These are phyloP conservation scores for Podiceps cristatus DNA, from an alignment of 2,113 vertebrate species.

Conservation along the genomic window DNA sequence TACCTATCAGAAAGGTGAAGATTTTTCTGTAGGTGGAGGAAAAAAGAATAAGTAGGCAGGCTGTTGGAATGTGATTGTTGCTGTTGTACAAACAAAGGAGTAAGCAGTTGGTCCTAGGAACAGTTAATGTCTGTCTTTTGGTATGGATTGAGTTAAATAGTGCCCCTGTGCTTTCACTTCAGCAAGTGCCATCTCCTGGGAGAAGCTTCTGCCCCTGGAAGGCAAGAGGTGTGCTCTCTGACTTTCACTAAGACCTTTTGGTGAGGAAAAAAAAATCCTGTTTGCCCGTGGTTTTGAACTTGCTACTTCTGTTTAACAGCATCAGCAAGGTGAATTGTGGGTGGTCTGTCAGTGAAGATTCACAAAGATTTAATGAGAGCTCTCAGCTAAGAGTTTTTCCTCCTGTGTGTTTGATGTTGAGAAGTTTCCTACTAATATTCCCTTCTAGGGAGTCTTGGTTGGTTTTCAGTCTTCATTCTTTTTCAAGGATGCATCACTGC, in stretches of 20 bases:
- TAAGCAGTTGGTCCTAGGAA: background rate
- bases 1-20: background rate
- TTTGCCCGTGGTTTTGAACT: background rate
- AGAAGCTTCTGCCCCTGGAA: background rate
- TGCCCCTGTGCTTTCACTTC: background rate
- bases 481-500: background rate
- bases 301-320: background rate
- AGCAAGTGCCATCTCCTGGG: background rate
- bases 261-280: background rate
- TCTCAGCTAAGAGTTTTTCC: background rate
- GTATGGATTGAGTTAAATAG: background rate
- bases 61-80: background rate
- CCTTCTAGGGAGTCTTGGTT: background rate
- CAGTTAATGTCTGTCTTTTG: background rate
- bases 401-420: background rate
- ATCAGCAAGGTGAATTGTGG: background rate
- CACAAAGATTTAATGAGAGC: background rate
- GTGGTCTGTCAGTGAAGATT: background rate
- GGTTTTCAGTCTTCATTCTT: background rate
- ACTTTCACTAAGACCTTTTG: background rate
- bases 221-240: background rate
- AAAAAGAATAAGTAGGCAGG: background rate
- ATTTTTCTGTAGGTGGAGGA: background rate
- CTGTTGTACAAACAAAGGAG: background rate
- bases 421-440: background rate